Base-by-base conservation (phyloP, 2,113 vertebrate species). In the Sterna hirundo region DNA sequence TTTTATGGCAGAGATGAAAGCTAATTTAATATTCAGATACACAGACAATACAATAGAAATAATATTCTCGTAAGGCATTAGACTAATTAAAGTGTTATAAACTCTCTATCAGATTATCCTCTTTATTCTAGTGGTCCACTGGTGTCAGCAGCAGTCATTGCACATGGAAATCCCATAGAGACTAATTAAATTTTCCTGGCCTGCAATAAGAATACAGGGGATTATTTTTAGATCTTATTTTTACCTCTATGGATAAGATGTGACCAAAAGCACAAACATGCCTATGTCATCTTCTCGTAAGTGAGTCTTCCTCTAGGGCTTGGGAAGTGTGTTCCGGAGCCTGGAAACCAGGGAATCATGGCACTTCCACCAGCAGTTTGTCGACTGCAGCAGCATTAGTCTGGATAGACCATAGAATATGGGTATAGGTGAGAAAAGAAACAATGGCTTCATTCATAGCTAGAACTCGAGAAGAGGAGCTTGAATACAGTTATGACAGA, bases 181-280 rank as follows among this genome's bases (percentile, higher is more conserved):
- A 88, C 65, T 93, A 92, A 95, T 95, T 96, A 94, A 46, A 76
- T 76, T 83, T 82, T 82, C 66, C 81, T 89, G 60, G 55, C 62
- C 83, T 85, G 36, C 57, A 58, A 7, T 68, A 65, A 79, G 58
- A 96, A 87, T 83, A 79, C 26, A 58, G 42, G 47, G 46, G 40
- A 83, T 72, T 93, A 66, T 84, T 97, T 96, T 89, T 40, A 91
- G 94, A 80, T 79, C 70, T 55, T 69, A 18, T 81, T 94, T 90
- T 92, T 84, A 83, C 54, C 65, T 83, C 51, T 46, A 2, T 6
- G 17, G 25, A 36, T 58, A 75, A 83, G 29, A 75, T 30, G 26
- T 55, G 64, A 68, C 46, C 85, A 93, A 85, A 95, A 93, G 85
- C 49, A 76, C 65, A 93, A 61, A 75, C 6, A 21, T 57, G 21